Base-by-base conservation (phyloP, 2,888 invertebrate species). In the Gastrophysa polygoni region DNA sequence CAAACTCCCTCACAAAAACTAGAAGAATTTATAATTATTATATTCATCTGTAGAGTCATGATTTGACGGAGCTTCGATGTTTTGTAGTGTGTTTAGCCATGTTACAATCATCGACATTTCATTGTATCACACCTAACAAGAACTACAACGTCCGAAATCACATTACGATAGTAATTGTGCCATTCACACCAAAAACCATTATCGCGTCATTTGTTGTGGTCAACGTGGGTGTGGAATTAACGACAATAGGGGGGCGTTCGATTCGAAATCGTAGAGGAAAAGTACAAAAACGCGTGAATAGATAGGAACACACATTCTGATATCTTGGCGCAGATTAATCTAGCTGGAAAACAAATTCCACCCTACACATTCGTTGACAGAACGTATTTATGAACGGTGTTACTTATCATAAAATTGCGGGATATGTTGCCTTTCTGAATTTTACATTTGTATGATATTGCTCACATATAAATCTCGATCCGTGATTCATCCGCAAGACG, bases 191-290 rank as follows among this genome's bases (percentile, higher is more conserved):
- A 64, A 66, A 66, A 62, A 57, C 57, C 60, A 64, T 60, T 59
- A 43, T 54, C 43, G 54, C 38, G 46, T 29, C 57, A 54, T 55
- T 32, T 57, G 47, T 64, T 57, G 43, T 34, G 58, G 64, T 64
- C 61, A 54, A 57, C 55, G 68, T 68, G 59, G 68, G 68, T 68
- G 68, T 68, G 57, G 59, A 64, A 67, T 67, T 67, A 66, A 68
- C 64, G 66, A 62, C 60, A 57, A 58, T 38, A 54, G 61, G 60
- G 58, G 66, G 68, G 68, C 68, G 68, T 66, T 63, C 63, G 57
- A 64, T 64, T 61, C 64, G 64, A 62, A 61, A 63, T 58, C 58
- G 59, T 56, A 60, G 55, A 55, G 63, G 64, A 68, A 66, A 68
- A 66, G 38, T 57, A 54, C 46, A 63, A 66, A 65, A 61, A 61